Evolutionary conservation across 2,888 invertebrate species (phyloP).

Genomic region (Dione juno): DNA sequence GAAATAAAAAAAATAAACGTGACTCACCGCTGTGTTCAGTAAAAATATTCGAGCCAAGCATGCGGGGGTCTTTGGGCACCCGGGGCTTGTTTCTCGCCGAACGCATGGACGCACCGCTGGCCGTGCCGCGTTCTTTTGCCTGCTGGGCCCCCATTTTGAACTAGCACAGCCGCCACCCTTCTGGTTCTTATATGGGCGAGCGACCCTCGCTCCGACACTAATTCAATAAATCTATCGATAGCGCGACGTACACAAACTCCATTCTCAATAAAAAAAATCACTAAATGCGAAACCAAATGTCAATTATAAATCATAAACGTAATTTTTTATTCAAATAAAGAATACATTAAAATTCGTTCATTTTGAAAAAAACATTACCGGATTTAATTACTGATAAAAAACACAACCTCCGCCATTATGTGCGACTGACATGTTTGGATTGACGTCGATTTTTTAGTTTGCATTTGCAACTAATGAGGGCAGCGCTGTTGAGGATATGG

Average conservation of each 20-base stretch:
- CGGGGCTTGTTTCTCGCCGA: constrained; percentile 89
- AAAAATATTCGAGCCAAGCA: constrained; percentile 95
- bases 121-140: constrained; percentile 93
- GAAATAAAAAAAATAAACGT: constrained; percentile 34
- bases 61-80: constrained; percentile 91
- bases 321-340: constrained; percentile 29
- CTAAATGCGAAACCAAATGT: constrained; percentile 34
- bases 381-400: constrained; percentile 61
- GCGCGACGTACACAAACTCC: constrained; percentile 59
- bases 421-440: constrained; percentile 68
- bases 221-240: constrained; percentile 66
- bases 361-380: constrained; percentile 56
- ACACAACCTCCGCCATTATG: constrained; percentile 78
- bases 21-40: constrained; percentile 96
- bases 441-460: constrained; percentile 74
- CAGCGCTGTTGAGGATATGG: constrained; percentile 26
- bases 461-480: constrained; percentile 46
- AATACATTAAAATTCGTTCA: constrained; percentile 49
- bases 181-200: constrained; percentile 83
- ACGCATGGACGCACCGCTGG: constrained; percentile 88
- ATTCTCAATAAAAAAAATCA: constrained; percentile 49
- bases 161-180: constrained; percentile 82
- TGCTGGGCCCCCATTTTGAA: constrained; percentile 94
- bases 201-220: constrained; percentile 56
- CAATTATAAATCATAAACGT: constrained; percentile 33